Evolutionary conservation across 2,888 invertebrate species (phyloP).

Genomic region (Conchocele bisecta): DNA sequence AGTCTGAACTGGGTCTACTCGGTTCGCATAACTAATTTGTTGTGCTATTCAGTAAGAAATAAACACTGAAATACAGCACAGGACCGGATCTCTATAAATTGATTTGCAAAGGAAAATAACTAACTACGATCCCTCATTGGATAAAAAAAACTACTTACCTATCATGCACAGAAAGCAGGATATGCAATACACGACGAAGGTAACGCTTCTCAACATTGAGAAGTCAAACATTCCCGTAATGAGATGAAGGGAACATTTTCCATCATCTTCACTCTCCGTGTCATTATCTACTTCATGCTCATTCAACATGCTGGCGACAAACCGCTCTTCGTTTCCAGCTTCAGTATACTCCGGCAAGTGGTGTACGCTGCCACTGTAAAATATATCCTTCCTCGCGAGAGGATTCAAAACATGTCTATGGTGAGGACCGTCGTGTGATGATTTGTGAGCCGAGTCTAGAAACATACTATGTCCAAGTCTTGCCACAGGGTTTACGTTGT

Average conservation of each 20-base stretch:
- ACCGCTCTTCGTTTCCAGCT: conserved; percentile 54
- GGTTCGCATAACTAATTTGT: no score
- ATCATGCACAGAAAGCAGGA: conserved; percentile 79
- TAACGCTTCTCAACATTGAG: conserved; percentile 91
- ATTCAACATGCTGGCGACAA: conserved; percentile 53
- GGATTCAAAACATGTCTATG: conserved; percentile 84
- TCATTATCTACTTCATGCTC: background rate
- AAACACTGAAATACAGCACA: no score
- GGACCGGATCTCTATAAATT: no score
- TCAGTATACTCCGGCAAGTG: conserved; percentile 85
- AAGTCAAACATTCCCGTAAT: conserved; percentile 87
- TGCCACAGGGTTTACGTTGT: conserved; percentile 35
- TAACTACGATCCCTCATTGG: no score
- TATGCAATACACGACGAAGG: conserved; percentile 85
- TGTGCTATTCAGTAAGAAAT: no score
- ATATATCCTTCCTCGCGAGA: conserved; percentile 96
- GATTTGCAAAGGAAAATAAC: no score
- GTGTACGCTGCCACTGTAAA: conserved; percentile 97
- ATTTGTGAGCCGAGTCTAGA: conserved; percentile 33
- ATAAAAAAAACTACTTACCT: conserved; percentile 64
- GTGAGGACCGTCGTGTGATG: conserved; percentile 3
- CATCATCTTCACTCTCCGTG: background rate
- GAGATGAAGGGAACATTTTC: background rate
- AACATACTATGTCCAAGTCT: conserved; percentile 50
- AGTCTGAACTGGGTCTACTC: no score